phyloP scores from a whole-genome alignment of 2,797 vertebrate genomes.

The Ataeniobius toweri region DNA sequence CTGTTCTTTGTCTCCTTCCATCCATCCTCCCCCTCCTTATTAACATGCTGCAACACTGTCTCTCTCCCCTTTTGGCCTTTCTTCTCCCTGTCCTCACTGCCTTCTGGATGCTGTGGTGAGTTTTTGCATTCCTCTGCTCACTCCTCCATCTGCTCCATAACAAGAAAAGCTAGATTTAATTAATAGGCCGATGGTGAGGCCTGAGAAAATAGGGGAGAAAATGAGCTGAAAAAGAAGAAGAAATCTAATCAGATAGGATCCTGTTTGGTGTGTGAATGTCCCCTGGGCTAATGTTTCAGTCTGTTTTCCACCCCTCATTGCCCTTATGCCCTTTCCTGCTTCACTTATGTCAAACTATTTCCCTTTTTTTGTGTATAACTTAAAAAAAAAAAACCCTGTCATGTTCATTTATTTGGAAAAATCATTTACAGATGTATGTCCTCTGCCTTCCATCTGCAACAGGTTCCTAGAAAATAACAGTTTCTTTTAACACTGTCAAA shows the following conservation, averaged over 20 bases:
- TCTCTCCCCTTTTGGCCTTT: conserved; percentile 39
- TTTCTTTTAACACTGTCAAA: conserved; percentile 55
- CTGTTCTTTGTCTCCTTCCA: background rate
- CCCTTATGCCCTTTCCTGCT: conserved; percentile 11
- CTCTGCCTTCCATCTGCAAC: background rate
- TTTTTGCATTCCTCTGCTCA: conserved; percentile 57
- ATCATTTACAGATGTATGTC: background rate
- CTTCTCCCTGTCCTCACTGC: conserved; percentile 40
- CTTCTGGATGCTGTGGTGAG: conserved; percentile 40
- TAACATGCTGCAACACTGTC: conserved; percentile 14
- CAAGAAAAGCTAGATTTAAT: conserved; percentile 67
- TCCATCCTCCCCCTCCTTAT: conserved; percentile 11
- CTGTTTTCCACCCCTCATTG: conserved; percentile 1
- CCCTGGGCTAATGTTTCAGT: conserved; percentile 9
- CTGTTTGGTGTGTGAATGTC: conserved; percentile 18
- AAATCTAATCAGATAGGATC: conserved; percentile 53
- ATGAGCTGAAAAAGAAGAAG: conserved; percentile 40
- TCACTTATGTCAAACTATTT: conserved; percentile 19
- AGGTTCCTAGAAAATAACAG: conserved; percentile 8
- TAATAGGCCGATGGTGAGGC: conserved; percentile 61
- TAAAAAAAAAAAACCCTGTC: background rate
- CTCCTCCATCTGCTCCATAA: conserved; percentile 66
- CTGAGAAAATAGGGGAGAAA: conserved; percentile 42
- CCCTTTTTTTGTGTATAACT: background rate
- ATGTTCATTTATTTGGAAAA: background rate